Evolutionary conservation across 2,888 invertebrate genomes (phyloP).

Genomic region (Epinotia demarniana): DNA sequence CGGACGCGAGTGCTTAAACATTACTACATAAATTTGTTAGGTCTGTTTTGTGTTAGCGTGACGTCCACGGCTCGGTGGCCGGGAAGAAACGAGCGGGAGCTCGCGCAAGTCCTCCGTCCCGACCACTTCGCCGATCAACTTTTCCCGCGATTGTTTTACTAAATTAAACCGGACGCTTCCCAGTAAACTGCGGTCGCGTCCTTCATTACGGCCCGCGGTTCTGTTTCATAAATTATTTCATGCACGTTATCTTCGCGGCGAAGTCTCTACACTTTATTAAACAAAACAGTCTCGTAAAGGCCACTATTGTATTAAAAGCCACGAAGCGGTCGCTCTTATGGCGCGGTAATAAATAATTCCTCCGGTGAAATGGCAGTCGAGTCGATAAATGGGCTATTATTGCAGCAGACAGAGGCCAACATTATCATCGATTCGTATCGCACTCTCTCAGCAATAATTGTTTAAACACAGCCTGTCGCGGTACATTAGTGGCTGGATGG

Average conservation of each 20-base stretch:
- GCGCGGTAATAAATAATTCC: slow-evolving; percentile 80
- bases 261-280: slow-evolving; percentile 76
- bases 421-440: slow-evolving; percentile 81
- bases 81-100: slow-evolving; percentile 36
- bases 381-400: slow-evolving; percentile 82
- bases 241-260: slow-evolving; percentile 66
- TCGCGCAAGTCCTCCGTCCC: slow-evolving; percentile 31
- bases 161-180: slow-evolving; percentile 57
- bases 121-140: slow-evolving; percentile 56
- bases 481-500: slow-evolving; percentile 69
- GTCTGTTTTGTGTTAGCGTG: slow-evolving; percentile 34
- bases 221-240: slow-evolving; percentile 79
- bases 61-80: slow-evolving; percentile 39
- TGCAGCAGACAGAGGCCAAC: slow-evolving; percentile 78
- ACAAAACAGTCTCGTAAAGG: slow-evolving; percentile 72
- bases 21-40: slow-evolving; percentile 30
- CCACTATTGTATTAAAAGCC: slow-evolving; percentile 76
- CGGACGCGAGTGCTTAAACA: slow-evolving; percentile 26
- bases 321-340: slow-evolving; percentile 66
- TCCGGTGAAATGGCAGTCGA: slow-evolving; percentile 73
- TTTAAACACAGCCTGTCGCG: slow-evolving; percentile 78
- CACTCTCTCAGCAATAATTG: slow-evolving; percentile 78
- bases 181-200: slow-evolving; percentile 67
- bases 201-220: slow-evolving; percentile 74
- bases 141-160: slow-evolving; percentile 61